Evolutionary conservation across 2,113 vertebrate genomes (phyloP).

Genomic region (Laterallus jamaicensis): DNA sequence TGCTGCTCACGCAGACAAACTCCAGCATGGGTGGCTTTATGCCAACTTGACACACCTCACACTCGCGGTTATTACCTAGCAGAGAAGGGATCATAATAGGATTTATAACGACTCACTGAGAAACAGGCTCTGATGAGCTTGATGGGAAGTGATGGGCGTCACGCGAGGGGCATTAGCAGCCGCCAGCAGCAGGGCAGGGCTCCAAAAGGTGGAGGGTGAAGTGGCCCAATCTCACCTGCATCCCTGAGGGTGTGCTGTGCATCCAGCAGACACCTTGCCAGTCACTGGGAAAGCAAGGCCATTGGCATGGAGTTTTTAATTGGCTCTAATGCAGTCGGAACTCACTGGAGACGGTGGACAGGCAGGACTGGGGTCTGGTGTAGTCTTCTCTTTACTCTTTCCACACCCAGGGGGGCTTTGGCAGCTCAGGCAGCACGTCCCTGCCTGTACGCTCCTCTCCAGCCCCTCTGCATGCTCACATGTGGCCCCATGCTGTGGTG

Average conservation of each 20-base stretch:
- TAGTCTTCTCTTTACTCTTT: background rate
- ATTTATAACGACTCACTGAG: background rate
- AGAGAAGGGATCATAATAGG: background rate
- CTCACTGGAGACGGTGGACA: rapidly evolving
- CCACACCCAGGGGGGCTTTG: background rate
- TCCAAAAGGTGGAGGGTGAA: background rate
- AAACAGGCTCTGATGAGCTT: background rate
- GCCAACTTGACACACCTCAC: background rate
- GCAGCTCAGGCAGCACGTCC: background rate
- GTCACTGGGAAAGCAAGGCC: background rate
- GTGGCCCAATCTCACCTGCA: rapidly evolving
- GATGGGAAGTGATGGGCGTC: background rate
- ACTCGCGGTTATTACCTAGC: background rate
- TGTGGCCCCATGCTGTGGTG: background rate
- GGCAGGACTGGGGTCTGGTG: background rate
- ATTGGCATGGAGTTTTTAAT: background rate
- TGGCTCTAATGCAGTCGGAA: background rate
- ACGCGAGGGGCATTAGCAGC: background rate
- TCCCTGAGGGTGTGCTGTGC: background rate
- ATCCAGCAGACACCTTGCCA: background rate
- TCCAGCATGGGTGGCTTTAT: background rate
- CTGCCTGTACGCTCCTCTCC: background rate
- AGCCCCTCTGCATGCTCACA: background rate
- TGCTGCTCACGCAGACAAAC: background rate
- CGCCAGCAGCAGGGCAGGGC: background rate